Conservation (phyloP, 2,113 vertebrate species). For the Podiceps cristatus region DNA sequence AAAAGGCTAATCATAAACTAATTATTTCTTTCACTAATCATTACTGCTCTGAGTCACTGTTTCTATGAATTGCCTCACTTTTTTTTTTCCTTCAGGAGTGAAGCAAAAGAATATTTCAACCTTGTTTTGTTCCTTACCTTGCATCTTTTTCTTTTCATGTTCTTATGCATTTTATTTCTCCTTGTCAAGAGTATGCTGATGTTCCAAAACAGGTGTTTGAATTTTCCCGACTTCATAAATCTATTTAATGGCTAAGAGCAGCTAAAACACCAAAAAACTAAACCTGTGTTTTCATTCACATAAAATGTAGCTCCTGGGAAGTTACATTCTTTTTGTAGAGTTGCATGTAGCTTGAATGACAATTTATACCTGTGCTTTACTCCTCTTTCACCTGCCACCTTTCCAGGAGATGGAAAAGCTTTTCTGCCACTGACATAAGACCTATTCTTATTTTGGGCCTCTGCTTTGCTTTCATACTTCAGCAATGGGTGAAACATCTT, state of each 20-base stretch:
- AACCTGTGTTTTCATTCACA: background rate
- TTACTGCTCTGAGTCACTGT: slow-evolving; percentile 47
- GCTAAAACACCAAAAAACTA: background rate
- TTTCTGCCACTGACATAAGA: background rate
- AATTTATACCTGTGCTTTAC: background rate
- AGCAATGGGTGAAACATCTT: background rate
- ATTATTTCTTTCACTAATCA: slow-evolving; percentile 64
- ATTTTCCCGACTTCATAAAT: background rate
- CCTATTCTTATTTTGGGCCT: background rate
- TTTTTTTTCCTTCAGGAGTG: background rate
- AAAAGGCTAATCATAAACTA: slow-evolving; percentile 54
- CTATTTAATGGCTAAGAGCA: background rate
- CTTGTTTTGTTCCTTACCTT: background rate
- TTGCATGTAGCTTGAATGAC: background rate
- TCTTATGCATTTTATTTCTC: background rate
- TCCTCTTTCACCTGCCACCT: background rate
- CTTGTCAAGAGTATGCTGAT: background rate
- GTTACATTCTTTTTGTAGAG: background rate
- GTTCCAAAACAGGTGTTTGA: background rate
- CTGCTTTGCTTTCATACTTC: background rate
- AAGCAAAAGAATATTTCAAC: background rate
- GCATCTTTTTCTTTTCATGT: background rate
- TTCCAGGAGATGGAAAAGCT: background rate
- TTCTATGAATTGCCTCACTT: background rate
- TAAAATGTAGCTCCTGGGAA: background rate